Conservation (phyloP, 2,113 vertebrate genomes). For the Podarcis muralis region DNA sequence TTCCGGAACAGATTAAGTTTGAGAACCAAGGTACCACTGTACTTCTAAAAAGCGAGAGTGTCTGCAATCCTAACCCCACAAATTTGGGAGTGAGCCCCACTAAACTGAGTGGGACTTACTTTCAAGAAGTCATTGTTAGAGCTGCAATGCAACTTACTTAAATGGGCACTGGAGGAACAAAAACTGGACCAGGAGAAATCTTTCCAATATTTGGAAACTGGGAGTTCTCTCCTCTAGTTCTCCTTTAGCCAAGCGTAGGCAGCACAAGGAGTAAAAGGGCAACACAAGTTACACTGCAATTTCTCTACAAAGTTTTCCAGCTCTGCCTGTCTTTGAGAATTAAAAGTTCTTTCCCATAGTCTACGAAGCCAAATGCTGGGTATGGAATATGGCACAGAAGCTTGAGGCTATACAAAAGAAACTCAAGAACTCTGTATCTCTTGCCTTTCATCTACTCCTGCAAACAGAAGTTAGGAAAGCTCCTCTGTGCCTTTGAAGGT, state of each 20-base stretch:
- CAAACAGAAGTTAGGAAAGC: neutral
- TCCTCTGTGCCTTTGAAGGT: neutral
- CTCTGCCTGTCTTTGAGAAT: too few relatives aligned
- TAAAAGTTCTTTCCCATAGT: too few relatives aligned
- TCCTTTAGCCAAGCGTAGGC: neutral
- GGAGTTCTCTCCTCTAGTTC: neutral
- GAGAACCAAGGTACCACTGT: too few relatives aligned
- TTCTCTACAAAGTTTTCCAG: too few relatives aligned
- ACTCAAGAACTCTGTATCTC: neutral
- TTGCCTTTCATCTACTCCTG: neutral
- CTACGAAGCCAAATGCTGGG: neutral
- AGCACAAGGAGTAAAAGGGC: too few relatives aligned
- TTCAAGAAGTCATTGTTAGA: too few relatives aligned
- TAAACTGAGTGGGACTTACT: too few relatives aligned
- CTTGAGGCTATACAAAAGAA: neutral
- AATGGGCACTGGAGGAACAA: neutral
- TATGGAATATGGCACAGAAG: neutral
- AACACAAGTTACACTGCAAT: too few relatives aligned
- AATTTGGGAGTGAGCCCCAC: too few relatives aligned
- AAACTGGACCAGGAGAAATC: neutral
- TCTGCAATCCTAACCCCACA: too few relatives aligned
- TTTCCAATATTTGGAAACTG: neutral
- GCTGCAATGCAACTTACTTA: neutral
- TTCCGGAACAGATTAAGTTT: too few relatives aligned
- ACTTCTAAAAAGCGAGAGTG: too few relatives aligned